A percentile compares a stretch with the other conserved stretches of the same genome.
These are phyloP conservation scores for Eristalis tenax DNA, from an alignment of 2,888 invertebrate species.

Conservation along the genomic window DNA sequence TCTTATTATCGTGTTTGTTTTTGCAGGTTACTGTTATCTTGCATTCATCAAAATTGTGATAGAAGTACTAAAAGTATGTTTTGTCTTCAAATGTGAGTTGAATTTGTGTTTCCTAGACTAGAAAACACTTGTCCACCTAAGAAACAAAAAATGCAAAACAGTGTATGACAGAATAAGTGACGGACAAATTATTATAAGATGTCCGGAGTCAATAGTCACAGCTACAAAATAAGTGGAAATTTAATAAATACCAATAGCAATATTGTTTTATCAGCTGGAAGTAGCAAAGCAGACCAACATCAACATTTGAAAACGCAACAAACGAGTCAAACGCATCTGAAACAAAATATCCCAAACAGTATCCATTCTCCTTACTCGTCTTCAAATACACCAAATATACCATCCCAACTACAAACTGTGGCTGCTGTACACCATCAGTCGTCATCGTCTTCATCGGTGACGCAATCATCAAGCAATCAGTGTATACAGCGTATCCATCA, in stretches of 20 bases:
- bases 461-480: constrained; percentile 72
- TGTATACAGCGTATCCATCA: constrained; percentile 71
- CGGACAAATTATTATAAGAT: constrained; percentile 30
- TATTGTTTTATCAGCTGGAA: constrained; percentile 15
- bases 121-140: too few relatives aligned
- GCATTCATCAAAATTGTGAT: too few relatives aligned
- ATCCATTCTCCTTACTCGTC: constrained; percentile 58
- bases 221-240: constrained; percentile 57
- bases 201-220: constrained; percentile 54
- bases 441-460: constrained; percentile 68
- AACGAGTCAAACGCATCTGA: constrained; percentile 44
- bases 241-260: constrained; percentile 38
- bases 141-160: neutral
- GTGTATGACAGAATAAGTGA: neutral
- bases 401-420: constrained; percentile 78
- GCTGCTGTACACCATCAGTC: constrained; percentile 78
- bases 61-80: too few relatives aligned
- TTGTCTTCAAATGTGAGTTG: too few relatives aligned
- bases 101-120: too few relatives aligned
- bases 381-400: constrained; percentile 43
- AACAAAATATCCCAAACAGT: constrained; percentile 52
- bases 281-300: constrained; percentile 37
- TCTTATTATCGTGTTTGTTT: too few relatives aligned
- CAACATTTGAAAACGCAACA: constrained; percentile 38
- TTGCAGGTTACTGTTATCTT: too few relatives aligned